Base-by-base conservation (phyloP, 2,888 invertebrate species). In the Apomyelois bistriatella region DNA sequence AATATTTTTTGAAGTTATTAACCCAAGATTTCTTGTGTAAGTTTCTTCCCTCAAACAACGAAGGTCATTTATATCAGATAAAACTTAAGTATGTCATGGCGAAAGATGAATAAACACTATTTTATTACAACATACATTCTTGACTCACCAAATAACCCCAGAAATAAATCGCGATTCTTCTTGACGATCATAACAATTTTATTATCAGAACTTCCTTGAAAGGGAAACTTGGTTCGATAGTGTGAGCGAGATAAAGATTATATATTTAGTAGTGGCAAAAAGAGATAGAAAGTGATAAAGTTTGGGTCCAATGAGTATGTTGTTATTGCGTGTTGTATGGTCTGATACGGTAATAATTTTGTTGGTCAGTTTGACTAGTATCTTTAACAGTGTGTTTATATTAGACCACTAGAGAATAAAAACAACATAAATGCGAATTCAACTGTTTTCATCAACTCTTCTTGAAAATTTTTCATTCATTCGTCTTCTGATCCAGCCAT, bases 141-240 rank as follows among this genome's bases (percentile, higher is more conserved):
- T 57, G 67, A 72, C 66, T 69, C 68, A 51, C 58, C 61, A 77
- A 79, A 76, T 76, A 74, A 74, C 71, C 60, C 59, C 66, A 64
- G 64, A 70, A 83, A 85, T 83, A 86, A 83, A 85, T 82, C 85
- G 78, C 82, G 75, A 83, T 84, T 28, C 65, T 78, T 71, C 70
- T 67, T 59, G 70, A 65, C 65, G 76, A 81, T 85, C 82, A 82
- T 83, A 85, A 85, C 82, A 84, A 77, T 85, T 85, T 87, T 85
- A 83, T 72, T 77, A 78, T 77, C 70, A 64, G 67, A 71, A 78
- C 66, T 78, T 74, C 67, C 68, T 67, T 64, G 56, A 56, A 62
- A 61, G 63, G 60, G 64, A 72, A 75, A 75, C 60, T 67, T 74
- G 65, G 61, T 62, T 62, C 53, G 59, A 64, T 57, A 61, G 56